Base-by-base conservation (phyloP, 2,888 invertebrate species). In the Noctua janthina region DNA sequence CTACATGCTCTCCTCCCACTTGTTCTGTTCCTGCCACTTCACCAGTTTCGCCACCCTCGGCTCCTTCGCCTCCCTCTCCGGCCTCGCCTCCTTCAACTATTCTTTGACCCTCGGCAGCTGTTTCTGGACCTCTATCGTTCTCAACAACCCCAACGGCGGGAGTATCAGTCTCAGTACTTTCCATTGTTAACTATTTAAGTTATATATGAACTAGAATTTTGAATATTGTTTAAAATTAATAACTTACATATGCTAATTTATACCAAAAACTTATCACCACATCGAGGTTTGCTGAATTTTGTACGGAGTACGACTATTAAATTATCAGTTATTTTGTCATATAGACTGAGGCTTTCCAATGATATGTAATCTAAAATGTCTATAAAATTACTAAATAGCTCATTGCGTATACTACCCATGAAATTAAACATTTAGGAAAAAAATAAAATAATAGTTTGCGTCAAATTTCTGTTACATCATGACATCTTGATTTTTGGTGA, bases 261-360 rank as follows among this genome's bases (percentile, higher is more conserved):
- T 86, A 96, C 95, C 81, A 95, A 88, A 88, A 92, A 94, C 62
- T 93, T 93, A 84, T 96, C 95, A 79, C 92, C 92, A 79, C 94
- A 92, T 94, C 93, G 92, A 77, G 93, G 93, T 86, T 93, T 94
- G 51, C 91, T 91, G 70, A 96, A 93, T 39, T 94, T 91, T 81
- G 89, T 88, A 71, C 96, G 93, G 17, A 96, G 88, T 70, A 93
- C 91, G 70, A 91, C 76, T 62, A 94, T 95, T 83, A 96, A 90
- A 87, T 95, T 95, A 81, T 92, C 94, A 15, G 95, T 96, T 85
- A 96, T 95, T 92, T 92, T 94, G 83, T 95, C 94, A 93, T 95
- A 96, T 66, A 96, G 89, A 83, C 84, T 90, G 51, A 94, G 91
- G 86, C 95, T 95, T 87, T 91, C 91, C 17, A 92, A 70, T 13